Evolutionary conservation across 2,888 invertebrate species (phyloP).

Genomic region (Eilema caniola): DNA sequence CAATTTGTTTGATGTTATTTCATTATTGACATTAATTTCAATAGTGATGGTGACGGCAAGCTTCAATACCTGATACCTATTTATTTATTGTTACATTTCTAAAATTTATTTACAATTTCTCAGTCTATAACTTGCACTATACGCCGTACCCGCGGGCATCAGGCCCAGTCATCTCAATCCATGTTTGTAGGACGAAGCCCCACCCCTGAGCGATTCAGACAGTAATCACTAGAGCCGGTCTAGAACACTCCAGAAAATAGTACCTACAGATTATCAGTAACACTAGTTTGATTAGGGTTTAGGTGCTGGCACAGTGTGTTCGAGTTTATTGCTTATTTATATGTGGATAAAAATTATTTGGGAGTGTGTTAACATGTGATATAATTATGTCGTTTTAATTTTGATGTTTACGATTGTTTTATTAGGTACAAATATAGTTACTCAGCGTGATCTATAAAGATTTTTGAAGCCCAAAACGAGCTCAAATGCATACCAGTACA

Average conservation of each 20-base stretch:
- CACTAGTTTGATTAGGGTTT: conserved; percentile 7
- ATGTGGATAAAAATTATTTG: not conserved
- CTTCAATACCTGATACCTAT: no score
- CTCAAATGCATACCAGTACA: no score
- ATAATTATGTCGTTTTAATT: conserved; percentile 3
- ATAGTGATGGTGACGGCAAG: no score
- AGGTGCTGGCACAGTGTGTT: not conserved
- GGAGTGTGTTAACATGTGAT: not conserved
- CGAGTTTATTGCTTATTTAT: not conserved
- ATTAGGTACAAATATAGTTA: not conserved
- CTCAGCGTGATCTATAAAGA: no score
- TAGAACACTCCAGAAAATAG: conserved; percentile 30
- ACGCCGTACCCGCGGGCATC: conserved; percentile 63
- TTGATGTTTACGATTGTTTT: not conserved
- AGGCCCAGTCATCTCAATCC: conserved; percentile 72
- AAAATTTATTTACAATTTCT: not conserved
- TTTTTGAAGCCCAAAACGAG: no score
- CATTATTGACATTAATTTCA: no score
- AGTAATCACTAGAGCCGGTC: conserved; percentile 61
- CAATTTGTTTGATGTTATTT: no score
- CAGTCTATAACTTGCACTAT: conserved; percentile 41
- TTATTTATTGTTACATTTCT: no score
- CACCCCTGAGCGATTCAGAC: conserved; percentile 51
- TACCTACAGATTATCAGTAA: conserved; percentile 4
- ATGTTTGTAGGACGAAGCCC: conserved; percentile 67